Conservation (phyloP, 2,888 invertebrate genomes). For the Brachypterus glaber region DNA sequence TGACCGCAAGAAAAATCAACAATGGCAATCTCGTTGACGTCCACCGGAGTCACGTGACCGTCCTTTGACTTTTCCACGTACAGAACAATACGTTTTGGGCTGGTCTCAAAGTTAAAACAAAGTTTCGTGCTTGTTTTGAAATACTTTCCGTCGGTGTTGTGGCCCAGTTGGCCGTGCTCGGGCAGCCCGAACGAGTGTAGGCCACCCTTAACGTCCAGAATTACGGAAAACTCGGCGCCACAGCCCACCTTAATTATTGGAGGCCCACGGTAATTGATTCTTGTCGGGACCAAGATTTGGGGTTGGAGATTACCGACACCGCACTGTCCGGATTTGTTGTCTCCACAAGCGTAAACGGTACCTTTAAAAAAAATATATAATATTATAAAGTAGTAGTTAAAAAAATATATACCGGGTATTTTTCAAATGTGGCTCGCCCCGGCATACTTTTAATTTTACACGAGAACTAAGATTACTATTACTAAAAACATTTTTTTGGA, state of each 20-base stretch:
- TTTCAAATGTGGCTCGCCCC: no score
- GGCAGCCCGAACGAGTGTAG: conserved; percentile 88
- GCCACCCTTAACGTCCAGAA: conserved; percentile 80
- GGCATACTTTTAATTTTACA: no score
- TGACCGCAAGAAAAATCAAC: conserved; percentile 85
- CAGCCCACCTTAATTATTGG: conserved; percentile 77
- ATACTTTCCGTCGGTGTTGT: conserved; percentile 92
- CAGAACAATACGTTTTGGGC: conserved; percentile 73
- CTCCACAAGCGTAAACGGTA: conserved; percentile 80
- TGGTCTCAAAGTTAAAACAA: conserved; percentile 75
- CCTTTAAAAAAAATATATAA: no score
- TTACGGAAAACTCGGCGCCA: conserved; percentile 88
- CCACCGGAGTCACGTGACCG: conserved; percentile 72
- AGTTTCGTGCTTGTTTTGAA: conserved; percentile 84
- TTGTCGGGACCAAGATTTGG: conserved; percentile 47
- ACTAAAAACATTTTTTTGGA: no score
- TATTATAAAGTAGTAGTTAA: no score
- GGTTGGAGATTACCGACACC: conserved; percentile 66
- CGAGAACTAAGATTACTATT: no score
- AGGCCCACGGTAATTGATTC: conserved; percentile 67
- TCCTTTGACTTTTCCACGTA: conserved; percentile 85
- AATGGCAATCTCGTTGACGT: conserved; percentile 79
- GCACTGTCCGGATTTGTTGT: conserved; percentile 87
- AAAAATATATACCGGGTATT: no score
- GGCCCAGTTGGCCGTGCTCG: conserved; percentile 87